A percentile compares a stretch with the other conserved stretches of the same genome.
These are phyloP conservation scores for Pagrus major DNA, from an alignment of 2,113 vertebrate species.

Conservation along the genomic window DNA sequence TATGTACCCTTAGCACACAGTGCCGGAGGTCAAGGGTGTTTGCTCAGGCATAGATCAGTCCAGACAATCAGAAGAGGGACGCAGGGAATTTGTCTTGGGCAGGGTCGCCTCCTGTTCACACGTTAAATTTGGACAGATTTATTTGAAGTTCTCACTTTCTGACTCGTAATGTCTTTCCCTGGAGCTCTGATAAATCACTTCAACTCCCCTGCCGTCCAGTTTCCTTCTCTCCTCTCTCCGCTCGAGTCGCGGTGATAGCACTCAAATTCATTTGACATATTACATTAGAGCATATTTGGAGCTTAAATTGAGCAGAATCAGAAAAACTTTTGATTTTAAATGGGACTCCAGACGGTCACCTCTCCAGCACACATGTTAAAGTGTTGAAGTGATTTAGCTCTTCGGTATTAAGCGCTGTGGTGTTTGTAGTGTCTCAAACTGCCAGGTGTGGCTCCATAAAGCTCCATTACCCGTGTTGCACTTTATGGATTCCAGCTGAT, in stretches of 20 bases:
- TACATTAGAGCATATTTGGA: too few species aligned
- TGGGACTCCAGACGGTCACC: neutral
- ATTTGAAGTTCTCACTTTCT: slow-evolving; percentile 59
- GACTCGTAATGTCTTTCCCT: slow-evolving; percentile 38
- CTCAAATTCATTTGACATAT: neutral
- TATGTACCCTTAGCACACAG: slow-evolving; percentile 37
- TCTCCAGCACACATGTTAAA: slow-evolving; percentile 32
- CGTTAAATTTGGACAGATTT: slow-evolving; percentile 66
- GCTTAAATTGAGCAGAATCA: neutral
- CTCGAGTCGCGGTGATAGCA: neutral
- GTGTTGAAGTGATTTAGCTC: neutral
- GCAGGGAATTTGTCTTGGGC: slow-evolving; percentile 31
- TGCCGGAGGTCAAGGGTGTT: slow-evolving; percentile 61
- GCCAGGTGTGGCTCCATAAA: slow-evolving; percentile 35
- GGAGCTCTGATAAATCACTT: slow-evolving; percentile 58
- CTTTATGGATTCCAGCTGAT: slow-evolving; percentile 51
- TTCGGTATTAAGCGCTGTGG: neutral
- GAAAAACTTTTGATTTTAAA: neutral
- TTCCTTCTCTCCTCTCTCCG: neutral
- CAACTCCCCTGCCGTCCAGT: neutral
- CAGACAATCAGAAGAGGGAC: slow-evolving; percentile 42
- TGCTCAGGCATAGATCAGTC: slow-evolving; percentile 42
- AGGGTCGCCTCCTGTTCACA: slow-evolving; percentile 52
- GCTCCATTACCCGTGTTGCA: slow-evolving; percentile 20
- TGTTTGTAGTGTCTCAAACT: slow-evolving; percentile 6